These are phyloP conservation scores for Amphiprion ocellaris DNA, from an alignment of 2,113 vertebrate genomes.

Conservation along the genomic window DNA sequence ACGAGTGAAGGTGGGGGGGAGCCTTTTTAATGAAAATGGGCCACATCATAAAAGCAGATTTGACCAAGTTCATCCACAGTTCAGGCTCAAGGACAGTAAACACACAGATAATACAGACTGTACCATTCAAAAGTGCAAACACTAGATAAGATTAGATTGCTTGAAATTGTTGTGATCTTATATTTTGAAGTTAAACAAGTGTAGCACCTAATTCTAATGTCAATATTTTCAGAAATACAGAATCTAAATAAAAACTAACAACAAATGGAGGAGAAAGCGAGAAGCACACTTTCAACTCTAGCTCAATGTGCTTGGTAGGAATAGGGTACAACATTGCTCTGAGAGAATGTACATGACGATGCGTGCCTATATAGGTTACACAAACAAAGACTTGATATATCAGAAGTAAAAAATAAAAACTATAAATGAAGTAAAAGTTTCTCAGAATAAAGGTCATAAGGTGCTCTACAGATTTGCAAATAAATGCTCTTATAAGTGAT, in stretches of 20 bases:
- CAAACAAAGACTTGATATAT: not conserved
- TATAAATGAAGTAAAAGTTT: not conserved
- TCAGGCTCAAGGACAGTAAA: slow-evolving; percentile 77
- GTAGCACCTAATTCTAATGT: slow-evolving; percentile 1
- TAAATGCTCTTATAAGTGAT: too few species aligned
- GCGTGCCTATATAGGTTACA: too few species aligned
- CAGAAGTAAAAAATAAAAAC: not conserved
- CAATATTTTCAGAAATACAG: not conserved
- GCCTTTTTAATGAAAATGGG: slow-evolving; percentile 76
- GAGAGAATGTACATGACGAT: too few species aligned
- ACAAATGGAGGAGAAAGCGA: not conserved
- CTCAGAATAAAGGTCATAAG: too few species aligned
- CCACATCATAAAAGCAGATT: slow-evolving; percentile 79
- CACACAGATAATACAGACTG: slow-evolving; percentile 56
- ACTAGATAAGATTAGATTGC: slow-evolving; percentile 59
- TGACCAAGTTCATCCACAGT: slow-evolving; percentile 76
- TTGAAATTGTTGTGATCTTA: slow-evolving; percentile 26
- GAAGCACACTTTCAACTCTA: not conserved
- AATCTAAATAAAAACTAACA: not conserved
- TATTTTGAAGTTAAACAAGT: not conserved
- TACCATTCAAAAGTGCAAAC: slow-evolving; percentile 60
- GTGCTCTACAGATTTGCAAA: too few species aligned
- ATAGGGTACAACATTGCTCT: too few species aligned
- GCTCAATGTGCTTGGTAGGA: too few species aligned
- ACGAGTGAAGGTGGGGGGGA: slow-evolving; percentile 56